These are phyloP conservation scores for Drosophila orena DNA, from an alignment of 1,140 invertebrate species.

Conservation along the genomic window DNA sequence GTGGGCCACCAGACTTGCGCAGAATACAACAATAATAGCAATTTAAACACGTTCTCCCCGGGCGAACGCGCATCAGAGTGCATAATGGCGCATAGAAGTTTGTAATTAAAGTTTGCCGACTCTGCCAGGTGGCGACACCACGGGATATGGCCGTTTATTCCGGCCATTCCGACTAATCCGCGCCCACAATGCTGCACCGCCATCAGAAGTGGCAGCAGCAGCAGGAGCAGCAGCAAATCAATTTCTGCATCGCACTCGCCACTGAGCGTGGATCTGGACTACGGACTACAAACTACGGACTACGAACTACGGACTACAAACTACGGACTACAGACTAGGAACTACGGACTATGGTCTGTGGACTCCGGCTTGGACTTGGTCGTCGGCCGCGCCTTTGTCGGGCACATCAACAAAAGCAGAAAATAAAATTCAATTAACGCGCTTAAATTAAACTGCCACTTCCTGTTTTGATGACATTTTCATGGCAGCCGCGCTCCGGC, in stretches of 20 bases:
- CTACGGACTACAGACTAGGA: too few relatives aligned
- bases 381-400: constrained; percentile 20
- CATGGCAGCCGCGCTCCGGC: constrained; percentile 47
- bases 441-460: constrained; percentile 84
- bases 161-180: not conserved
- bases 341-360: not conserved
- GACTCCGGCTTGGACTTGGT: constrained; percentile 15
- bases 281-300: not conserved
- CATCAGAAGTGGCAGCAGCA: constrained; percentile 10
- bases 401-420: constrained; percentile 55
- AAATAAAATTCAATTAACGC: constrained; percentile 85
- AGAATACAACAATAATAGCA: constrained; percentile 70
- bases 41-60: constrained; percentile 58
- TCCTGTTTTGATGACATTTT: constrained; percentile 84
- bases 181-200: constrained; percentile 1
- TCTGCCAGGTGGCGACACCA: constrained; percentile 44
- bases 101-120: constrained; percentile 78
- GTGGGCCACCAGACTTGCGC: constrained; percentile 16
- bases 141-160: constrained; percentile 34
- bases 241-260: constrained; percentile 58
- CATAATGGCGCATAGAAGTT: constrained; percentile 64
- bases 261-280: constrained; percentile 18
- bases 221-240: constrained; percentile 63
- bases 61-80: constrained; percentile 4
- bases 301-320: not conserved